phyloP scores from a whole-genome alignment of 2,888 invertebrate genomes.

The Apomyelois bistriatella region DNA sequence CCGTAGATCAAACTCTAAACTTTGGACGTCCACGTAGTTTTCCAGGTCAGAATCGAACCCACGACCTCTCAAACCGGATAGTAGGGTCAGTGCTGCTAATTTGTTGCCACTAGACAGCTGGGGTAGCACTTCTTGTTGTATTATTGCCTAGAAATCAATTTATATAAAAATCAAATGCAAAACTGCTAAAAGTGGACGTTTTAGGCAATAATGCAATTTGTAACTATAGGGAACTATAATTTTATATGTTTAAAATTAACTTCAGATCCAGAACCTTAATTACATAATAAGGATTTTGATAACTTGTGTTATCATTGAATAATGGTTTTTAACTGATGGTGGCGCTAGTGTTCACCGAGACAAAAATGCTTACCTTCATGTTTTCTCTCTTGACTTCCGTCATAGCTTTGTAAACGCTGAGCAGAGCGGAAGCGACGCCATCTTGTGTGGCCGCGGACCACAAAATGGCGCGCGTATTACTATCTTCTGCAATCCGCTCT shows the following conservation, averaged over 20 bases:
- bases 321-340: no score
- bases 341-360: no score
- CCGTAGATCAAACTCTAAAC: conserved; percentile 27
- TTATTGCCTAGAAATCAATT: background rate
- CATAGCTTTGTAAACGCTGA: conserved; percentile 29
- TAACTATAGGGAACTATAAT: no score
- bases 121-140: background rate
- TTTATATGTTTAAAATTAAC: no score
- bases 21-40: conserved; percentile 9
- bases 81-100: conserved; percentile 27
- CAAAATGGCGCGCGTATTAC: conserved; percentile 22
- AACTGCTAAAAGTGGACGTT: no score
- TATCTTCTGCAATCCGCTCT: conserved; percentile 32
- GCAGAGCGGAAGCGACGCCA: conserved; percentile 25
- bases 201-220: no score
- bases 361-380: background rate
- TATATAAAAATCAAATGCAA: background rate
- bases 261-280: no score
- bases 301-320: no score
- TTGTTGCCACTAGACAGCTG: conserved; percentile 6
- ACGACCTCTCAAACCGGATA: conserved; percentile 7
- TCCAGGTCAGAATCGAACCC: background rate
- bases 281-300: no score
- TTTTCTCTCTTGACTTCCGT: conserved; percentile 12
- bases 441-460: conserved; percentile 25